phyloP scores from a whole-genome alignment of 2,797 vertebrate species.

The Spinus olivaceus region DNA sequence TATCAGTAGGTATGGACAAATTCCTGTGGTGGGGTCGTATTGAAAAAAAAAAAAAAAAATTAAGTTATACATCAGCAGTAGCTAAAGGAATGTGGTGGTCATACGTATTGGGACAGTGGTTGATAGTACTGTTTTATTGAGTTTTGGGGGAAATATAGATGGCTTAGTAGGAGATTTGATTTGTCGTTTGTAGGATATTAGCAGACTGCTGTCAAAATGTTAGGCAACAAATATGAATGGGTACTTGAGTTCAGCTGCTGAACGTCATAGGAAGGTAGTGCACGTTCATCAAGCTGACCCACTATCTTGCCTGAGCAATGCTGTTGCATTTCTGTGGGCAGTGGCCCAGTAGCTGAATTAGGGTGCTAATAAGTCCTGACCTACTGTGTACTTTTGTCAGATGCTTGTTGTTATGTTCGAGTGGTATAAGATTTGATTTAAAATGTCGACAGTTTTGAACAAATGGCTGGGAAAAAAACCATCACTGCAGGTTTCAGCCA shows the following conservation, averaged over 20 bases:
- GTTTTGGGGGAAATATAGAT: neutral
- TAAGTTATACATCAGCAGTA: neutral
- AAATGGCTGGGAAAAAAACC: neutral
- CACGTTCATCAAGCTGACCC: neutral
- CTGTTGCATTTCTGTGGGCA: neutral
- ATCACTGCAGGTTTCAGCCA: neutral
- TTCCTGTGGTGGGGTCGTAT: neutral
- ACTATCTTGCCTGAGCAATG: neutral
- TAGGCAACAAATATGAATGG: neutral
- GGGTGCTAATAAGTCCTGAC: neutral
- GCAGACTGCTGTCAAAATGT: neutral
- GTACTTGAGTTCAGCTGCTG: neutral
- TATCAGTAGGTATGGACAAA: neutral
- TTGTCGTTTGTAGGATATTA: neutral
- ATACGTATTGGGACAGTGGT: neutral
- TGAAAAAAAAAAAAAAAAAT: neutral
- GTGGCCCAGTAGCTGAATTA: neutral
- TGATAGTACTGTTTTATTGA: neutral
- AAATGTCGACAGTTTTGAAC: neutral
- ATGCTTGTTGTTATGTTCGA: neutral
- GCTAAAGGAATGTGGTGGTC: neutral
- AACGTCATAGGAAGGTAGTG: neutral
- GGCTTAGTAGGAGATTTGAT: neutral
- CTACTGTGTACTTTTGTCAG: neutral
- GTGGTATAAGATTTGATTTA: neutral